Evolutionary conservation across 2,888 invertebrate genomes (phyloP).

Genomic region (Tachina grossa): DNA sequence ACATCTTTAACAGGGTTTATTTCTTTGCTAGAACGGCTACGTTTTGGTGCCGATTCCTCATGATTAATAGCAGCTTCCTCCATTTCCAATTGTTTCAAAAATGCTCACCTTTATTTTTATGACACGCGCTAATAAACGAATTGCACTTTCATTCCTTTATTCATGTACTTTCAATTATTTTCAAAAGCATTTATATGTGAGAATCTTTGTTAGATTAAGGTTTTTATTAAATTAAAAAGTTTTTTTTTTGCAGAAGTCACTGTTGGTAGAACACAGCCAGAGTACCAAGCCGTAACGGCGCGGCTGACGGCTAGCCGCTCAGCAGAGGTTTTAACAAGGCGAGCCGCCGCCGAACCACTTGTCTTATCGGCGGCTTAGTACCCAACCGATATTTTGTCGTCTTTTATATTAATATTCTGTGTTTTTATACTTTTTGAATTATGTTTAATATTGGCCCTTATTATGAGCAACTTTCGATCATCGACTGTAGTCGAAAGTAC

Average conservation of each 20-base stretch:
- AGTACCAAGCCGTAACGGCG: neutral
- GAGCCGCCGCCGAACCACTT: no score
- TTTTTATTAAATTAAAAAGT: conserved; percentile 52
- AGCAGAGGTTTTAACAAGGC: no score
- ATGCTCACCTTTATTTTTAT: conserved; percentile 17
- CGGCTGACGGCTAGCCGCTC: no score
- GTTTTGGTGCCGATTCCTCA: conserved; percentile 57
- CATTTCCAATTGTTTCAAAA: conserved; percentile 33
- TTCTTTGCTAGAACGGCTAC: conserved; percentile 54
- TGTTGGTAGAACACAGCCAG: conserved; percentile 35
- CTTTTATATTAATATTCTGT: no score
- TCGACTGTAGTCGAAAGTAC: no score
- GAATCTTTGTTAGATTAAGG: neutral
- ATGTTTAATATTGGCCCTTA: no score
- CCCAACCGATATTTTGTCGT: no score
- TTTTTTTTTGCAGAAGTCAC: neutral
- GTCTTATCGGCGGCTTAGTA: no score
- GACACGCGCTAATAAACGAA: neutral
- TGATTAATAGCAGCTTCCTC: conserved; percentile 37
- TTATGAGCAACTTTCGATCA: no score
- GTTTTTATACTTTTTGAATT: no score
- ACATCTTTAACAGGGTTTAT: conserved; percentile 35
- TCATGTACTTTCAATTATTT: neutral
- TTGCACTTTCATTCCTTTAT: neutral
- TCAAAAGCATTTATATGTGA: neutral